Percentiles rank a stretch among this genome's conserved stretches.
phyloP scores from a whole-genome alignment of 2,797 vertebrate species.

The Sebastes nivosus region DNA sequence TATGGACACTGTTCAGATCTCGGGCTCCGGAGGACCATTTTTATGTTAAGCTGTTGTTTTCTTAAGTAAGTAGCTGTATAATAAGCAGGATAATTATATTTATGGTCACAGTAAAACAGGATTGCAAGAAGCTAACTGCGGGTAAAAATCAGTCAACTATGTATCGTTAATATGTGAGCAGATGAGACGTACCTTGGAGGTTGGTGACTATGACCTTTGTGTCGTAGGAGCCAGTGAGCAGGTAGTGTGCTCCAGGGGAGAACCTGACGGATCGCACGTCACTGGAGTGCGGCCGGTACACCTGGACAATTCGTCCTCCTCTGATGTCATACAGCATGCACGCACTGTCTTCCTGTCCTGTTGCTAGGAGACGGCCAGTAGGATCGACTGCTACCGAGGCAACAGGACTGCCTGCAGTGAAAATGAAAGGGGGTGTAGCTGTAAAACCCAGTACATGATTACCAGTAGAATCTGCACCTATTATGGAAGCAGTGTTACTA shows the following conservation, averaged over 20 bases:
- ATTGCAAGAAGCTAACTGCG: not conserved
- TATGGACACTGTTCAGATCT: no score
- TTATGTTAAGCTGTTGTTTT: no score
- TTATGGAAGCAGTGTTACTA: not conserved
- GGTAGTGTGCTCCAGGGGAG: conserved; percentile 95
- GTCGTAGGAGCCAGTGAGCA: conserved; percentile 97
- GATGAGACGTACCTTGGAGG: conserved; percentile 87
- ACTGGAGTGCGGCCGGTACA: conserved; percentile 91
- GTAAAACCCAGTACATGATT: not conserved
- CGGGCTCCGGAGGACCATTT: no score
- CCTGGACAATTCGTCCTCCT: conserved; percentile 94
- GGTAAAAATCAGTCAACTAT: not conserved
- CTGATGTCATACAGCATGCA: conserved; percentile 98
- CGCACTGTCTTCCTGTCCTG: conserved; percentile 95
- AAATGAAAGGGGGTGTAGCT: not conserved
- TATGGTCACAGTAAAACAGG: not conserved
- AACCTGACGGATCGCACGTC: conserved; percentile 97
- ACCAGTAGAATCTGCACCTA: not conserved
- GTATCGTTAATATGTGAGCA: not conserved
- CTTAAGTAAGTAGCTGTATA: no score
- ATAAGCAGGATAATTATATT: no score
- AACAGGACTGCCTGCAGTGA: conserved; percentile 90
- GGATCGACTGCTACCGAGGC: conserved; percentile 98
- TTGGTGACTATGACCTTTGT: conserved; percentile 95
- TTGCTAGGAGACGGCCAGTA: conserved; percentile 94